Evolutionary conservation across 2,888 invertebrate species (phyloP).

Genomic region (Cosmopolites sordidus): DNA sequence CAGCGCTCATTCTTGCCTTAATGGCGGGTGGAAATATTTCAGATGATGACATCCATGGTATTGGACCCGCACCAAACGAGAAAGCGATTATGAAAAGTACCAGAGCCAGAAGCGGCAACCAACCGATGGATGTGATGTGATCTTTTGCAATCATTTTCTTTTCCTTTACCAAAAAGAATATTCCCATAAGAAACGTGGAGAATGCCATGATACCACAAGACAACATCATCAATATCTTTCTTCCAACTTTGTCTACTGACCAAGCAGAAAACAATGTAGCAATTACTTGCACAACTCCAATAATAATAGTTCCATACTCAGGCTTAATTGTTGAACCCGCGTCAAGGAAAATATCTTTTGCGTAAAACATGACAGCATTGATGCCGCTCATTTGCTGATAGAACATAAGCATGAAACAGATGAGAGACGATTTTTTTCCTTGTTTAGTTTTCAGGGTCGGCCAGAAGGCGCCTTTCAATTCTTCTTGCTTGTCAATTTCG

Average conservation of each 20-base stretch:
- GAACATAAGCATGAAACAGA: constrained; percentile 75
- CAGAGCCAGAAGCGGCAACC: constrained; percentile 70
- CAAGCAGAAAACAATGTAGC: constrained; percentile 70
- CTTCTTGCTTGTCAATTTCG: constrained; percentile 48
- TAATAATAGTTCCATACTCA: constrained; percentile 42
- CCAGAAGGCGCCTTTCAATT: constrained; percentile 53
- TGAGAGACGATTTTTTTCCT: constrained; percentile 62
- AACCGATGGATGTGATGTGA: constrained; percentile 57
- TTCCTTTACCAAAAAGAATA: constrained; percentile 59
- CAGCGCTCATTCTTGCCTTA: constrained; percentile 71
- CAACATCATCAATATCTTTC: constrained; percentile 68
- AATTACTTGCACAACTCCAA: constrained; percentile 75
- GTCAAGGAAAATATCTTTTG: constrained; percentile 64
- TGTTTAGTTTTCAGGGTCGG: constrained; percentile 58
- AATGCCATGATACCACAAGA: constrained; percentile 71
- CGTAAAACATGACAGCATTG: constrained; percentile 79
- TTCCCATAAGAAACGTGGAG: constrained; percentile 63
- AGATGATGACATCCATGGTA: constrained; percentile 82
- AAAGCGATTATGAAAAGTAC: constrained; percentile 75
- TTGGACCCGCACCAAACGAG: constrained; percentile 64
- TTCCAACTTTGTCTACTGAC: constrained; percentile 75
- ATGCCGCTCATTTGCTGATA: constrained; percentile 84
- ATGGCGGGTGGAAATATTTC: constrained; percentile 79
- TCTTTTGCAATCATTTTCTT: constrained; percentile 38
- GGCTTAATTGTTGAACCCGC: constrained; percentile 49